Evolutionary conservation across 2,888 invertebrate genomes (phyloP), one percentile per base, ranked within the genome.

Genomic region (Enchytraeus crypticus): DNA sequence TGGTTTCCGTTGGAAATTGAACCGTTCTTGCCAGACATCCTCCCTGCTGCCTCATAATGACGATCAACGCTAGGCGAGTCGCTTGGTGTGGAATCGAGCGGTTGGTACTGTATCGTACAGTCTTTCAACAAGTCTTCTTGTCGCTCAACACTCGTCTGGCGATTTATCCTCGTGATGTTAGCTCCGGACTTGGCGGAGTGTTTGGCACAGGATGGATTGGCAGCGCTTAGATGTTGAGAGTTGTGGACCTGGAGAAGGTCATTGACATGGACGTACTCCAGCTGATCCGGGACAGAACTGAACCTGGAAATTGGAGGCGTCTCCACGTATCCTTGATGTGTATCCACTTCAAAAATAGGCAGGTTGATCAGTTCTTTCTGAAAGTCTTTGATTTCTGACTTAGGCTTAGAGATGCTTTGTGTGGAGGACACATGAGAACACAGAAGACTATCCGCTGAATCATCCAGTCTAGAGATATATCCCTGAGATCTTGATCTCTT

Each of bases 361-460:
- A 84, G 74, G 72, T 84, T 84, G 69, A 83, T 84, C 29, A 84
- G 76, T 68, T 83, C 83, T 65, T 82, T 76, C 73, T 84, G 83
- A 70, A 84, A 82, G 45, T 83, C 83, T 33, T 81, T 74, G 49
- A 84, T 82, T 70, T 83, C 83, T 60, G 54, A 30, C 21, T 29
- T 26, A 0, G 57, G 57, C 57, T 46, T 57, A 23, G n/a, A 23
- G 23, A 57, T 57, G 47, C 57, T 57, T 29, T 27, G 18, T 29
- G 45, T 57, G 11, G 57, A 57, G 18, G 57, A 57, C 5, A 57
- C 23, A 11, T 30, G 38, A 3, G 57, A 45, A 32, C 57, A 43
- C 11, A 27, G 30, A 3, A 57, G 33, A 32, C 46, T 46, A 32
- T 57, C 57, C 5, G 53, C 8, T n/a, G 57, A 57, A n/a, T 57